A percentile compares a stretch with the other conserved stretches of the same genome.
These are phyloP conservation scores for Pardosa pseudoannulata DNA, from an alignment of 2,888 invertebrate genomes.

Conservation along the genomic window DNA sequence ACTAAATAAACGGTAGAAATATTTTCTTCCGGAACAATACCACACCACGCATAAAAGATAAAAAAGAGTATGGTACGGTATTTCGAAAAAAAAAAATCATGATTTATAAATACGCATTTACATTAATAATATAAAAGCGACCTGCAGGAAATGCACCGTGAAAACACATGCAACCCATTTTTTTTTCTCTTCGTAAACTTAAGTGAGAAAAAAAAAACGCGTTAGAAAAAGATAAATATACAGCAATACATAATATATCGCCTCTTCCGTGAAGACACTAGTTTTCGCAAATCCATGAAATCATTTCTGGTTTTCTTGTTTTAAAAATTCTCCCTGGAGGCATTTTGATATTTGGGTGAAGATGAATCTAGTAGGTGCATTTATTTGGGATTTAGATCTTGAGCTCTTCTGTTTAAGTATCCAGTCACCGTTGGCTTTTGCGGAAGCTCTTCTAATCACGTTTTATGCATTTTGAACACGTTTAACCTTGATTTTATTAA, in stretches of 20 bases:
- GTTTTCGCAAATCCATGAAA: not conserved
- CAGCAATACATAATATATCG: not conserved
- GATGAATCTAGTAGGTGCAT: not conserved
- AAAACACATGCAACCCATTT: slow-evolving; percentile 19
- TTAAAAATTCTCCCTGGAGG: not conserved
- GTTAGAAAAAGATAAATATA: not conserved
- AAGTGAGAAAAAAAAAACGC: not conserved
- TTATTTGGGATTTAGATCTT: not conserved
- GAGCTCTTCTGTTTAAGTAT: too few relatives aligned
- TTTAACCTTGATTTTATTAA: too few relatives aligned
- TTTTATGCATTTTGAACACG: too few relatives aligned
- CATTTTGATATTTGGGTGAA: not conserved
- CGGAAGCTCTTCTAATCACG: too few relatives aligned
- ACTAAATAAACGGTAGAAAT: not conserved
- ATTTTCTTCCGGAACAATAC: too few relatives aligned
- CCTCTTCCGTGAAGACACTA: not conserved
- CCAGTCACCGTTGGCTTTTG: too few relatives aligned
- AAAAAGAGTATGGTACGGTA: not conserved
- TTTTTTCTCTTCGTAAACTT: not conserved
- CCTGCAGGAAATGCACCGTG: not conserved
- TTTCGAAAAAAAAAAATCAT: not conserved
- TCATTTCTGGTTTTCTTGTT: not conserved
- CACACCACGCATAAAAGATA: too few relatives aligned
- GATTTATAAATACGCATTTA: slow-evolving; percentile 24
- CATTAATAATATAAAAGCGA: not conserved